phyloP scores from a whole-genome alignment of 1,140 invertebrate genomes.

The Lepidurus packardi region DNA sequence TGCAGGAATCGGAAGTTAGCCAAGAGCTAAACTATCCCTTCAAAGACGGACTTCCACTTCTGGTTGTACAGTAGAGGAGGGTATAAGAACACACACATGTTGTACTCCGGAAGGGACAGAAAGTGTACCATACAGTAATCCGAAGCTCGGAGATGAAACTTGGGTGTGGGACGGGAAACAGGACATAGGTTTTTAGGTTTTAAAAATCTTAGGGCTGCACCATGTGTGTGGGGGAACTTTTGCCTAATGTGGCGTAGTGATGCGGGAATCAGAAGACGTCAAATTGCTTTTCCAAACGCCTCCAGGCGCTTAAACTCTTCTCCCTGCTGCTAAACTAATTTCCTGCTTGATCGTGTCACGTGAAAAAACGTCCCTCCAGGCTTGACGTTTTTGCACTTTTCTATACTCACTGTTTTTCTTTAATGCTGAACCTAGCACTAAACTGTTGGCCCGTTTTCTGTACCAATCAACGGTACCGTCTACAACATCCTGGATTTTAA shows the following conservation, averaged over 20 bases:
- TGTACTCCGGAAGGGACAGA: slow-evolving; percentile 18
- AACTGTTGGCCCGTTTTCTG: not conserved
- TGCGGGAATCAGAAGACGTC: not conserved
- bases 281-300: slow-evolving; percentile 15
- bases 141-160: not conserved
- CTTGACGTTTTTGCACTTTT: not conserved
- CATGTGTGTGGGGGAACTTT: not conserved
- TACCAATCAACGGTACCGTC: not conserved
- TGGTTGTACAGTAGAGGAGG: too few relatives aligned
- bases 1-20: not conserved
- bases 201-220: not conserved
- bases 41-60: too few relatives aligned
- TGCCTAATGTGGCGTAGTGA: not conserved
- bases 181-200: not conserved
- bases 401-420: not conserved
- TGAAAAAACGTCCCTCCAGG: not conserved
- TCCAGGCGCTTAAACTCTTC: not conserved
- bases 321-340: slow-evolving; percentile 1
- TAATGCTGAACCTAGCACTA: not conserved
- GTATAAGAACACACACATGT: slow-evolving; percentile 2
- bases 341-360: slow-evolving; percentile 9
- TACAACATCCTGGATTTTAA: not conserved
- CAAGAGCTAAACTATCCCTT: not conserved
- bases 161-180: not conserved
- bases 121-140: not conserved